These are phyloP conservation scores for Procambarus clarkii DNA, from an alignment of 1,140 invertebrate species.

Conservation along the genomic window DNA sequence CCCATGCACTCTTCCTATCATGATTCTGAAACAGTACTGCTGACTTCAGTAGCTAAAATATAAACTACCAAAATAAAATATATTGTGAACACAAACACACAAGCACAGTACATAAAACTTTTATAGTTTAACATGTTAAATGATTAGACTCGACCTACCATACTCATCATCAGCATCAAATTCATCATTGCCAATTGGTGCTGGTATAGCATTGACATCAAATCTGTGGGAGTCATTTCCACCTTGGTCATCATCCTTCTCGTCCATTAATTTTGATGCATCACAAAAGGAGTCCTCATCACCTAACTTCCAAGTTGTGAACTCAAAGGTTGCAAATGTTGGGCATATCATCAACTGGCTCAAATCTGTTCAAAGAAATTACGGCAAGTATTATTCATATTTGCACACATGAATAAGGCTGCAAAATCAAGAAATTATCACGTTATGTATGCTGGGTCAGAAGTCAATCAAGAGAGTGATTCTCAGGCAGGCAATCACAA, in stretches of 20 bases:
- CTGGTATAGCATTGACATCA: slow-evolving; percentile 75
- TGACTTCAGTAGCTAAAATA: too few relatives aligned
- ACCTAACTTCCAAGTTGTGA: slow-evolving; percentile 70
- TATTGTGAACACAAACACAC: too few relatives aligned
- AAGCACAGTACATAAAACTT: background rate
- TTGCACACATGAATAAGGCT: too few relatives aligned
- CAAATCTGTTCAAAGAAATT: slow-evolving; percentile 36
- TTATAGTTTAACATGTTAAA: background rate
- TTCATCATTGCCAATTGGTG: slow-evolving; percentile 72
- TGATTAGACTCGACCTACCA: slow-evolving; percentile 18
- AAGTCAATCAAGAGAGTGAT: too few relatives aligned
- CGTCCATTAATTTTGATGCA: background rate
- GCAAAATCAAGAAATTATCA: too few relatives aligned
- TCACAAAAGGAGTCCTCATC: slow-evolving; percentile 67
- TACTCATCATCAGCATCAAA: slow-evolving; percentile 41
- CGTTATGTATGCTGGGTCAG: too few relatives aligned
- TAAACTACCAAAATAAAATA: too few relatives aligned
- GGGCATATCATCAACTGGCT: slow-evolving; percentile 63
- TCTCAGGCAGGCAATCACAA: too few relatives aligned
- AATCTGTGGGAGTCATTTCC: slow-evolving; percentile 11
- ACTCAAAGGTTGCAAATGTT: slow-evolving; percentile 71
- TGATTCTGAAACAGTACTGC: too few relatives aligned
- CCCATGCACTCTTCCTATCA: too few relatives aligned
- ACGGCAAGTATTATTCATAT: background rate
- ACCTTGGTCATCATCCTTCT: background rate